Evolutionary conservation across 2,888 invertebrate genomes (phyloP).

Genomic region (Diplazon laetatorius): DNA sequence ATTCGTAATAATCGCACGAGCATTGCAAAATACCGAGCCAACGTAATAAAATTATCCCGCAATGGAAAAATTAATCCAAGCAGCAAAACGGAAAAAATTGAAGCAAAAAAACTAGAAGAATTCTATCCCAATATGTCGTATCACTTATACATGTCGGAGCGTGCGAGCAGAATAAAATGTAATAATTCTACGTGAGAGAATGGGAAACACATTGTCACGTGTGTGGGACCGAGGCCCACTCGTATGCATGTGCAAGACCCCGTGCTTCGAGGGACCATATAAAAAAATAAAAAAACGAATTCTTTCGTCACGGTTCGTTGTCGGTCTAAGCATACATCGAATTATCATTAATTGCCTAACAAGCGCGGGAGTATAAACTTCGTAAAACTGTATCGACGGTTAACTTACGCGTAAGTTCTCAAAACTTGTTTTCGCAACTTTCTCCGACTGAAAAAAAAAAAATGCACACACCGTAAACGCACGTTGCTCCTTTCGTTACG

Average conservation of each 20-base stretch:
- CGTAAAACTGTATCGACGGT: slow-evolving; percentile 53
- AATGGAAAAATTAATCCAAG: neutral
- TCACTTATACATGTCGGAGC: neutral
- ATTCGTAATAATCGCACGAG: neutral
- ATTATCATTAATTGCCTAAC: slow-evolving; percentile 62
- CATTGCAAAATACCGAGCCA: neutral
- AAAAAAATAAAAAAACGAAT: slow-evolving; percentile 9
- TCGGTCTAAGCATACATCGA: slow-evolving; percentile 39
- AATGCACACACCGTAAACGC: slow-evolving; percentile 45
- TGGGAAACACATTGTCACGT: slow-evolving; percentile 13
- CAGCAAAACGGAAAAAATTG: neutral
- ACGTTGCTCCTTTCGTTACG: slow-evolving; percentile 21
- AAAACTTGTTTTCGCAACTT: slow-evolving; percentile 60
- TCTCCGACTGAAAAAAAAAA: slow-evolving; percentile 57
- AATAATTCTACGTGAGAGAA: slow-evolving; percentile 13
- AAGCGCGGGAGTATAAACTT: slow-evolving; percentile 48
- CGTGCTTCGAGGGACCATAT: neutral
- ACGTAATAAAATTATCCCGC: neutral
- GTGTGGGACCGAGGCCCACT: too few species aligned
- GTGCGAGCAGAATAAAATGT: slow-evolving; percentile 5
- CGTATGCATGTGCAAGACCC: slow-evolving; percentile 15
- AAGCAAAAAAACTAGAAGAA: slow-evolving; percentile 2
- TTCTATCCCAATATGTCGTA: neutral
- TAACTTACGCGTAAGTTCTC: slow-evolving; percentile 34
- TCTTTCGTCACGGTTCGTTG: slow-evolving; percentile 58